Evolutionary conservation across 2,797 vertebrate species (phyloP), one percentile per base, ranked within the genome.

Genomic region (Botia kubotai): DNA sequence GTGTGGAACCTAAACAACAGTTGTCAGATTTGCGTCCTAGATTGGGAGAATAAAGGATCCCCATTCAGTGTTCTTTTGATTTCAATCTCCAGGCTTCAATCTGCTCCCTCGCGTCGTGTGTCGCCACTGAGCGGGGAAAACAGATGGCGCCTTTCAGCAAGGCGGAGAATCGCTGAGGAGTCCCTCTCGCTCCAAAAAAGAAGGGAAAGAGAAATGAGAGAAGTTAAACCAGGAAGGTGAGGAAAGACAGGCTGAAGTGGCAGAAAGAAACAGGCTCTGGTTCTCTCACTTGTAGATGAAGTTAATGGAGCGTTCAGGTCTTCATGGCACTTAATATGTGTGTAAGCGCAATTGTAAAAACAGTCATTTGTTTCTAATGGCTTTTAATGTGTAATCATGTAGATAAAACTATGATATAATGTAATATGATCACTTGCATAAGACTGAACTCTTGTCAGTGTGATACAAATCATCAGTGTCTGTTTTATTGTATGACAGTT

Each of bases 81-180:
- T 91, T 80, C 81, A 75, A 57, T 87, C 88, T 88, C 84, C 74
- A 83, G 85, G 86, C 88, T 87, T 75, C 80, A 87, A 86, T 83
- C 85, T 85, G 87, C 80, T 88, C 80, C 69, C 82, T 52, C 46
- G 80, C 85, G 79, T 46, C 75, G 75, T 86, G 90, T 80, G 74
- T 70, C 82, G 78, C 90, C 85, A 78, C 73, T 60, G 77, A 87
- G 80, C 85, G 81, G 12, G 80, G 86, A 21, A 86, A 91, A 88
- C 91, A 93, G 91, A 92, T 91, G 89, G 89, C 75, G 85, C 89
- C 86, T 91, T 89, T 90, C 63, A 84, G 86, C 81, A 68, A 74
- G 66, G 82, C 48, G 23, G 71, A 36, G 81, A 80, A 88, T 87
- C 75, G 86, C 79, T 19, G 83, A 81, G 58, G 50, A 14, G 72